Conservation (phyloP, 2,888 invertebrate species). For the Caenorhabditis sp. region DNA sequence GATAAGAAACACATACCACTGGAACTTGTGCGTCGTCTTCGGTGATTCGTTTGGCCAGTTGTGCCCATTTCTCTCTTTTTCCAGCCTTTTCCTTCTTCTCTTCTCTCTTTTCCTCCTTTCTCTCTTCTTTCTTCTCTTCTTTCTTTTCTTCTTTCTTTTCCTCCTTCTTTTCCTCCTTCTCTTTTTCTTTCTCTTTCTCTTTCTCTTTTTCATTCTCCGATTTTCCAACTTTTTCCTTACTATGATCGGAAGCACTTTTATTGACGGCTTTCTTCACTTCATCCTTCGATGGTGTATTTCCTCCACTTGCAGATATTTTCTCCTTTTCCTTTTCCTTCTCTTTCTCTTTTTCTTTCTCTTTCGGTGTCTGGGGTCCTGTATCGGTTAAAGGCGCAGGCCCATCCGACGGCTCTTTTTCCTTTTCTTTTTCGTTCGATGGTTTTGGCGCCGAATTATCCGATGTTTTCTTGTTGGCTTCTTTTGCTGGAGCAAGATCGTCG, state of each 20-base stretch:
- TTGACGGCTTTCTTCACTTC: conserved; percentile 3
- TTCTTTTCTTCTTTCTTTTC: conserved; percentile 2
- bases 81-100: neutral
- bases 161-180: conserved; percentile 11
- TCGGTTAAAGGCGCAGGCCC: no score
- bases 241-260: neutral
- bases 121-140: conserved; percentile 3
- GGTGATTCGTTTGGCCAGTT: neutral
- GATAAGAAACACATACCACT: neutral
- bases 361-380: no score
- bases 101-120: conserved; percentile 3
- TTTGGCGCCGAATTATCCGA: no score
- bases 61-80: neutral
- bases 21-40: neutral
- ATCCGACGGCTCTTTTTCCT: no score
- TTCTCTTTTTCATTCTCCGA: neutral
- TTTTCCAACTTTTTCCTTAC: neutral
- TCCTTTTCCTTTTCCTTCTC: no score
- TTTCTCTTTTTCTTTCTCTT: no score
- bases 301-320: no score
- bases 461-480: no score
- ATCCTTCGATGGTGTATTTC: neutral
- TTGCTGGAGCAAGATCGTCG: no score
- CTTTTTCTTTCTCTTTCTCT: neutral
- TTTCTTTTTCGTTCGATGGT: no score